Evolutionary conservation across 2,797 vertebrate species (phyloP).

Genomic region (Steatocranus sp.): DNA sequence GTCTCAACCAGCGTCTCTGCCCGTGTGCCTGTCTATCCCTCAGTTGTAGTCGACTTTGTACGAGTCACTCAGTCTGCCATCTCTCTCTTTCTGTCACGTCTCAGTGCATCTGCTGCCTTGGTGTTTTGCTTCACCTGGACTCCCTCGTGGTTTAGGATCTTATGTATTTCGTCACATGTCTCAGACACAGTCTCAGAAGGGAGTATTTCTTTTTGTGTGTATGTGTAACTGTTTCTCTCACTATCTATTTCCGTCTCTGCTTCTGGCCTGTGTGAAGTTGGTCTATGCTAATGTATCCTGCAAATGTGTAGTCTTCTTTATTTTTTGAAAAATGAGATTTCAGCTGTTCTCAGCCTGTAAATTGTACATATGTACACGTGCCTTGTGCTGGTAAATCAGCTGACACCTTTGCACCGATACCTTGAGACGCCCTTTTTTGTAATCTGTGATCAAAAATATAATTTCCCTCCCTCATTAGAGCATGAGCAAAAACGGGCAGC

Average conservation of each 20-base stretch:
- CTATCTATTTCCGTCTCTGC: constrained; percentile 15
- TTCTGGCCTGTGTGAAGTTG: not conserved
- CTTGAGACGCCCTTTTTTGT: not conserved
- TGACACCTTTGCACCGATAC: constrained; percentile 1
- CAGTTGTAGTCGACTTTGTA: constrained; percentile 19
- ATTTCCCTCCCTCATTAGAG: constrained; percentile 41
- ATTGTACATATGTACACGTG: not conserved
- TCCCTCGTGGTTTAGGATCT: constrained; percentile 22
- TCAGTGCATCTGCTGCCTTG: constrained; percentile 17
- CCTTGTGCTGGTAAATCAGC: not conserved
- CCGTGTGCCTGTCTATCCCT: constrained; percentile 30
- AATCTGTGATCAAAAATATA: constrained; percentile 39
- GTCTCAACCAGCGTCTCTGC: constrained; percentile 27
- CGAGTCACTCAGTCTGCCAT: constrained; percentile 24
- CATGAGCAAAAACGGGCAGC: not conserved
- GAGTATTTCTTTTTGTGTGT: not conserved
- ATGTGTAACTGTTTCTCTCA: not conserved
- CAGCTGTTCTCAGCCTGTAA: not conserved
- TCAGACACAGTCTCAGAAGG: not conserved
- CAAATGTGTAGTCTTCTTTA: not conserved
- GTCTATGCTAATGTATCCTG: not conserved
- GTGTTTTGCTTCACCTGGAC: constrained; percentile 32
- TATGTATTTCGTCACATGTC: constrained; percentile 14
- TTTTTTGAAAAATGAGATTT: not conserved
- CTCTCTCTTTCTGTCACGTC: constrained; percentile 27